Evolutionary conservation across 2,888 invertebrate species (phyloP).

Genomic region (Drosophila mercatorum): DNA sequence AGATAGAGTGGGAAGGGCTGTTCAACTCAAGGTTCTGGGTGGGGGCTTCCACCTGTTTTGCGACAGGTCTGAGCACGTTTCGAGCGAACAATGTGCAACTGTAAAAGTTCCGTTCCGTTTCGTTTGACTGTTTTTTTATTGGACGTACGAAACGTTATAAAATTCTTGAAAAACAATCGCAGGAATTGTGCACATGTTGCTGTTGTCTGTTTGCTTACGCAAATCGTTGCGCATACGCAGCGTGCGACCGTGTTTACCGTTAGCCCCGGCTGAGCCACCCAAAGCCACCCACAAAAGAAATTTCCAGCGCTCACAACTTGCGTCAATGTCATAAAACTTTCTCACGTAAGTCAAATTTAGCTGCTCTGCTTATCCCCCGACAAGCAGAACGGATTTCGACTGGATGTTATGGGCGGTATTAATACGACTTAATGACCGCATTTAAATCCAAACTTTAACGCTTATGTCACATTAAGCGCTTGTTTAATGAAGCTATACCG

Average conservation of each 20-base stretch:
- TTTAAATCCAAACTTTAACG: constrained; percentile 40
- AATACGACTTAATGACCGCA: constrained; percentile 41
- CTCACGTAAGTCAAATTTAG: constrained; percentile 75
- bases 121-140: constrained; percentile 38
- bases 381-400: constrained; percentile 9
- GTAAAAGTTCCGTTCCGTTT: constrained; percentile 61
- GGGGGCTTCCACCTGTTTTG: constrained; percentile 40
- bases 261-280: constrained; percentile 29
- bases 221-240: constrained; percentile 61
- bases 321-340: constrained; percentile 74
- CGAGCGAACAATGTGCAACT: constrained; percentile 26
- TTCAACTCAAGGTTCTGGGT: constrained; percentile 1
- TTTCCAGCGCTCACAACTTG: constrained; percentile 39
- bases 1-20: constrained; percentile 6
- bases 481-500: constrained; percentile 60
- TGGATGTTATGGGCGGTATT: constrained; percentile 22
- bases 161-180: constrained; percentile 32
- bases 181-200: constrained; percentile 47
- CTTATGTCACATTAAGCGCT: constrained; percentile 40
- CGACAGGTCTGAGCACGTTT: constrained; percentile 67
- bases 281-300: constrained; percentile 14
- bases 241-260: constrained; percentile 48
- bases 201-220: constrained; percentile 55
- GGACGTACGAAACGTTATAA: constrained; percentile 20
- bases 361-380: constrained; percentile 23